Base-by-base conservation (phyloP, 2,113 vertebrate genomes). In the Syrrhaptes paradoxus region DNA sequence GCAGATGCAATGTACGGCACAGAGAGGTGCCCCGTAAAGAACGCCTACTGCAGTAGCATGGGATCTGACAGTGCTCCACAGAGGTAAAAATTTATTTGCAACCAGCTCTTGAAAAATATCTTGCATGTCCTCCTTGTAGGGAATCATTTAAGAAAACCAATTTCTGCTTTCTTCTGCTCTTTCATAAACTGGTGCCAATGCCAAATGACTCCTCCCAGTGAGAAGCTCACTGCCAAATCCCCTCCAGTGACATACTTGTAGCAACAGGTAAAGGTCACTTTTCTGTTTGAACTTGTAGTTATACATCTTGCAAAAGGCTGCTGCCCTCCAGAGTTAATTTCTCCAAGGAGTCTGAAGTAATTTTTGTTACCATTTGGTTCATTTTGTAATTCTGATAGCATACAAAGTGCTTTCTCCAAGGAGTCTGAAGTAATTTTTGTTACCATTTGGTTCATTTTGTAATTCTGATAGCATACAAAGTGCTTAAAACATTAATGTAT, bases 211-310 rank as follows among this genome's bases (percentile, higher is more conserved):
- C 92, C 95, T 97, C 90, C 95, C 83, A 89, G 59, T 58, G 59
- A 71, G 95, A 84, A 86, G 10, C 58, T 85, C 24, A 3, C 57
- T 95, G 93, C 95, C 95, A 96, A 41, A 95, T 92, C 77, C 87
- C 94, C 94, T 96, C 29, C 4, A 77, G 93, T 52, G 10, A 70
- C 80, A 66, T 78, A 48, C 95, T 95, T 94, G 92, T 95, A 95
- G 91, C 87, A 95, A 93, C 92, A 95, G 52, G 93, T 90, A 95
- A 87, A 95, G 93, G 93, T 97, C 94, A 95, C 61, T 93, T 92
- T 86, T 95, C 55, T 96, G 92, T 94, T 95, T 90, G 88, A 96
- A 93, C 89, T 92, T 90, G 85, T 65, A 95, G 78, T 85, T 94
- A 28, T 28, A 34, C 86, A 90, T 90, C 88, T 94, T 90, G 54